Evolutionary conservation across 1,140 invertebrate species (phyloP).

Genomic region (Lordiphosa mommai): DNA sequence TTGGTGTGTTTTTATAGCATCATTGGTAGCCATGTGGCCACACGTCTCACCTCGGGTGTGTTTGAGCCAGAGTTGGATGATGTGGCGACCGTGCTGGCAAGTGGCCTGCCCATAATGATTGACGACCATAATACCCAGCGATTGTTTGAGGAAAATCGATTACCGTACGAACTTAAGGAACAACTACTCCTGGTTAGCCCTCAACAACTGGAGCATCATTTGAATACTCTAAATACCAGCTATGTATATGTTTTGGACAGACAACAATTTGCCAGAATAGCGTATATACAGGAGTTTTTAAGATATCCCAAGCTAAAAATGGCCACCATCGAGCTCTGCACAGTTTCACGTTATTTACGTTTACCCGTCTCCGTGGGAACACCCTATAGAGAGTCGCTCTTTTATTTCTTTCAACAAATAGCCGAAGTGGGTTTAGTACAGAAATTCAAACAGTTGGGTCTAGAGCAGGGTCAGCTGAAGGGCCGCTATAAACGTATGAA

Average conservation of each 20-base stretch:
- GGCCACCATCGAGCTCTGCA: slow-evolving; percentile 2
- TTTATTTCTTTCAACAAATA: background rate
- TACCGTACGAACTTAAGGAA: slow-evolving; percentile 4
- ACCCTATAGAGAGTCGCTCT: background rate
- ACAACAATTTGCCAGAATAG: background rate
- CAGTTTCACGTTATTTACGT: background rate
- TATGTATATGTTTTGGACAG: background rate
- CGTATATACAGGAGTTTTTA: slow-evolving; percentile 9
- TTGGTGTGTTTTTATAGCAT: background rate
- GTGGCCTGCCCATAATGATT: slow-evolving; percentile 21
- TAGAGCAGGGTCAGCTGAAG: too few relatives aligned
- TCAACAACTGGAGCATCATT: background rate
- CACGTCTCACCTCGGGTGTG: slow-evolving; percentile 1
- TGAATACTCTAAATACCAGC: slow-evolving; percentile 8
- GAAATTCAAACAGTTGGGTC: too few relatives aligned
- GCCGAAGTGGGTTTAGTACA: slow-evolving; percentile 7
- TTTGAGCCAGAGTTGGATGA: slow-evolving; percentile 5
- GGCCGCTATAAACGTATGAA: too few relatives aligned
- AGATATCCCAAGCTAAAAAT: background rate
- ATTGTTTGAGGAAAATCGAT: background rate
- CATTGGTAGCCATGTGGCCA: background rate
- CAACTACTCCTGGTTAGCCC: slow-evolving; percentile 1
- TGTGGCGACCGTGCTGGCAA: background rate
- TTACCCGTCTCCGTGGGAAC: background rate
- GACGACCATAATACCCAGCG: background rate